Percentiles rank a stretch among this genome's conserved stretches.
phyloP scores from a whole-genome alignment of 2,797 vertebrate genomes.

The Molossus alvarezi region DNA sequence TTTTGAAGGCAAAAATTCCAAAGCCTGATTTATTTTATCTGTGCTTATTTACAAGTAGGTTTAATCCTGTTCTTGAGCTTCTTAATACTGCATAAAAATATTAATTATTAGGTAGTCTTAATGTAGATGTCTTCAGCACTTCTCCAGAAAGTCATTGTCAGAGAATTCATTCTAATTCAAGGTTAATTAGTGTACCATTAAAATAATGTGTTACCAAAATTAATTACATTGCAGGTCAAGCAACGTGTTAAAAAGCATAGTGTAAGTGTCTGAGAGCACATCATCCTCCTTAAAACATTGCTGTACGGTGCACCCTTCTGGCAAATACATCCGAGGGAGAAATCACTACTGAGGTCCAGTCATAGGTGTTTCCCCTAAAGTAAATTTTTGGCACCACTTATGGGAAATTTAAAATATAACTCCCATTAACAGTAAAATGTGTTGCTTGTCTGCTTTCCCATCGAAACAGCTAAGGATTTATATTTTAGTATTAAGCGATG shows the following conservation, averaged over 20 bases:
- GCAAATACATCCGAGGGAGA: slow-evolving; percentile 69
- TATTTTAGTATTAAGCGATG: slow-evolving; percentile 73
- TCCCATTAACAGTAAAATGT: slow-evolving; percentile 87
- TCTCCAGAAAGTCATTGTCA: slow-evolving; percentile 87
- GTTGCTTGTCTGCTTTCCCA: slow-evolving; percentile 83
- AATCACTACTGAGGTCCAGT: slow-evolving; percentile 69
- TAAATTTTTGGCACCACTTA: slow-evolving; percentile 84
- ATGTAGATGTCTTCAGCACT: slow-evolving; percentile 82
- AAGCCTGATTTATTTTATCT: slow-evolving; percentile 57
- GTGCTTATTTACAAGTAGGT: slow-evolving; percentile 68
- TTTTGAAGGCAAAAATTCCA: slow-evolving; percentile 32
- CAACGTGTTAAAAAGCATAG: slow-evolving; percentile 85
- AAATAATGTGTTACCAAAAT: slow-evolving; percentile 90
- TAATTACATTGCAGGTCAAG: slow-evolving; percentile 89
- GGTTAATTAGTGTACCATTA: slow-evolving; percentile 91
- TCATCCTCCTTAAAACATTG: slow-evolving; percentile 83
- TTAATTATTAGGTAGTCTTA: slow-evolving; percentile 77
- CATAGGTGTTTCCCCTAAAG: slow-evolving; percentile 84
- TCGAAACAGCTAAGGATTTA: slow-evolving; percentile 83
- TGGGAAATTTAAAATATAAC: slow-evolving; percentile 82
- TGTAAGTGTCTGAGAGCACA: slow-evolving; percentile 69
- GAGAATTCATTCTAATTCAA: slow-evolving; percentile 89
- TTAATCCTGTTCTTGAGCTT: slow-evolving; percentile 65
- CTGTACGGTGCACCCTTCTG: slow-evolving; percentile 67
- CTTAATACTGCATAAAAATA: slow-evolving; percentile 62